A percentile compares a stretch with the other conserved stretches of the same genome.
Evolutionary conservation across 2,113 vertebrate species (phyloP).

Genomic region (Caloenas nicobarica): DNA sequence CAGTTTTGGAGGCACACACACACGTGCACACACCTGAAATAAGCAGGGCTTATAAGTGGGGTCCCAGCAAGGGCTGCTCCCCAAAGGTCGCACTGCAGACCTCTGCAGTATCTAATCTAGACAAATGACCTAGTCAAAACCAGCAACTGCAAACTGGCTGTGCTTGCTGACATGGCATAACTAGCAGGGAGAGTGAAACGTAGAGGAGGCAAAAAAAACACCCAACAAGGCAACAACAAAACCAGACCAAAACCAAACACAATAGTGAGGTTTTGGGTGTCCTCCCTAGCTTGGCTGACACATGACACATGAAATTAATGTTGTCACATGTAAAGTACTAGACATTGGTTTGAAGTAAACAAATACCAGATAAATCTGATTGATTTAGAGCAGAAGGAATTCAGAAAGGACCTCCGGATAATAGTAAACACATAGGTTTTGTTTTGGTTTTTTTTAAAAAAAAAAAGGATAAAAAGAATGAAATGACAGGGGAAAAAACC

Average conservation of each 20-base stretch:
- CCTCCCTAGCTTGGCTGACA: slow-evolving; percentile 31
- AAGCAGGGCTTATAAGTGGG: neutral
- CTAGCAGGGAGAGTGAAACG: slow-evolving; percentile 40
- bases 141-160: slow-evolving; percentile 27
- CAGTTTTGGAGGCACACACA: neutral
- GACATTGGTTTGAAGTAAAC: neutral
- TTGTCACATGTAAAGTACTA: slow-evolving; percentile 15
- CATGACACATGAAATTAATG: slow-evolving; percentile 42
- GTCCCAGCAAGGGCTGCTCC: neutral
- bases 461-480: neutral
- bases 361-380: neutral
- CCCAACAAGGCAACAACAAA: neutral
- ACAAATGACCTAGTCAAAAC: slow-evolving; percentile 72
- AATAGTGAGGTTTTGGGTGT: neutral
- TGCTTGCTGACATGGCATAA: slow-evolving; percentile 70
- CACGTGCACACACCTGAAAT: neutral
- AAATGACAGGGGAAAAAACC: neutral
- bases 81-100: slow-evolving; percentile 8
- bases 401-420: neutral
- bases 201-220: neutral
- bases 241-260: neutral
- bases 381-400: neutral
- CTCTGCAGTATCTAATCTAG: slow-evolving; percentile 69
- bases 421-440: neutral
- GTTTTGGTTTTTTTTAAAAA: neutral